phyloP scores from a whole-genome alignment of 2,113 vertebrate genomes.

The Corythornis madagascariensis region DNA sequence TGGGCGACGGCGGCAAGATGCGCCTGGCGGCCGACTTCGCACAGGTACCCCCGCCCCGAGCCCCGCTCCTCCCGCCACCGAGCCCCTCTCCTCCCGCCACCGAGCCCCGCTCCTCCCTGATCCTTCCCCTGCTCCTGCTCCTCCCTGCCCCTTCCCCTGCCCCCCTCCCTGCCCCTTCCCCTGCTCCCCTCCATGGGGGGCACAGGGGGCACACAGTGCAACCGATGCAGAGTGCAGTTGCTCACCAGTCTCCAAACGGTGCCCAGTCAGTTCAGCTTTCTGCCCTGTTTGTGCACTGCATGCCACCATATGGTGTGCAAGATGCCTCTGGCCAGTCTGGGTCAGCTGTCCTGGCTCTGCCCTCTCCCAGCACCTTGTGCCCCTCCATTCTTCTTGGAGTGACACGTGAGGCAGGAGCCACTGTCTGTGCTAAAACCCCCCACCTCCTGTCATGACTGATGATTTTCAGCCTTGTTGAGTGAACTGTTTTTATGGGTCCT shows the following conservation, averaged over 20 bases:
- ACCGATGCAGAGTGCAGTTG: neutral
- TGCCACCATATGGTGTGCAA: neutral
- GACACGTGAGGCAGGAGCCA: neutral
- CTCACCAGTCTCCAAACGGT: neutral
- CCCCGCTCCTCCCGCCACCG: no score
- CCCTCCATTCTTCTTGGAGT: neutral
- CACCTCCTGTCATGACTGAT: neutral
- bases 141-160: no score
- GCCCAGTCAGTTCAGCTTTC: neutral
- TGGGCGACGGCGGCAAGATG: conserved; percentile 95
- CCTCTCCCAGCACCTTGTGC: neutral
- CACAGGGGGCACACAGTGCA: no score
- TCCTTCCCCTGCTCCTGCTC: no score
- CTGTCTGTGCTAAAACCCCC: neutral
- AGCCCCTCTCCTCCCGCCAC: no score
- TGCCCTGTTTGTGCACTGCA: neutral
- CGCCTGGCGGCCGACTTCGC: conserved; percentile 94
- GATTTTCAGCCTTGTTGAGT: neutral
- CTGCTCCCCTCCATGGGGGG: no score
- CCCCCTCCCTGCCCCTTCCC: no score
- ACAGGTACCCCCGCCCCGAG: conserved; percentile 79
- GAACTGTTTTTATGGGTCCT: neutral
- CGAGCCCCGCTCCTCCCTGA: no score
- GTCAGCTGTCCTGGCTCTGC: neutral
- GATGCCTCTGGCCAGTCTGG: neutral